Evolutionary conservation across 2,888 invertebrate genomes (phyloP).

Genomic region (Tortrix viridana): DNA sequence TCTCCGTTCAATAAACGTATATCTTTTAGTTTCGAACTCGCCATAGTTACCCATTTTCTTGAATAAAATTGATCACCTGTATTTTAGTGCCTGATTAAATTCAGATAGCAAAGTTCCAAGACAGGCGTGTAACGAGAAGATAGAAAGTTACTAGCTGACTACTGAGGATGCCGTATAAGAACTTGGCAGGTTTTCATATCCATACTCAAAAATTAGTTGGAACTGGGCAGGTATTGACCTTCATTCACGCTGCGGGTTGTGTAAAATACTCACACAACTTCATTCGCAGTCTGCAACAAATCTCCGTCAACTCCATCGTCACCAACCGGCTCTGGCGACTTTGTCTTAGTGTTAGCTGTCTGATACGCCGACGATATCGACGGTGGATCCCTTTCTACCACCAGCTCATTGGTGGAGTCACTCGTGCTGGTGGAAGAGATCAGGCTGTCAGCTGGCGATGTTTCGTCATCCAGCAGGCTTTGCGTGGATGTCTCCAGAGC

Average conservation of each 20-base stretch:
- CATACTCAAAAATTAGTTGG: too few relatives aligned
- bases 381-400: constrained; percentile 73
- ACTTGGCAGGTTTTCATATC: too few relatives aligned
- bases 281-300: constrained; percentile 59
- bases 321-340: constrained; percentile 68
- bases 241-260: background rate
- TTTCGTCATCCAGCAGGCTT: constrained; percentile 91
- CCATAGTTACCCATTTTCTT: too few relatives aligned
- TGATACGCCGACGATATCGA: constrained; percentile 78
- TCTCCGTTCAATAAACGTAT: too few relatives aligned
- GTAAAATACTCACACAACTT: constrained; percentile 59
- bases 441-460: constrained; percentile 92
- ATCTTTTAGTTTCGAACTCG: too few relatives aligned
- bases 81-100: too few relatives aligned
- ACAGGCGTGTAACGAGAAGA: too few relatives aligned
- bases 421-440: constrained; percentile 87
- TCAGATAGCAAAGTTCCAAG: too few relatives aligned
- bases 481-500: constrained; percentile 87
- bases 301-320: constrained; percentile 70
- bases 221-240: too few relatives aligned
- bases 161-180: too few relatives aligned
- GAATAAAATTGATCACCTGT: too few relatives aligned
- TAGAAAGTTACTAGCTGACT: too few relatives aligned
- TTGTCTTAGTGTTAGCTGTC: constrained; percentile 82
- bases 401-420: constrained; percentile 83